phyloP scores from a whole-genome alignment of 2,113 vertebrate species.

The Arothron firmamentum region DNA sequence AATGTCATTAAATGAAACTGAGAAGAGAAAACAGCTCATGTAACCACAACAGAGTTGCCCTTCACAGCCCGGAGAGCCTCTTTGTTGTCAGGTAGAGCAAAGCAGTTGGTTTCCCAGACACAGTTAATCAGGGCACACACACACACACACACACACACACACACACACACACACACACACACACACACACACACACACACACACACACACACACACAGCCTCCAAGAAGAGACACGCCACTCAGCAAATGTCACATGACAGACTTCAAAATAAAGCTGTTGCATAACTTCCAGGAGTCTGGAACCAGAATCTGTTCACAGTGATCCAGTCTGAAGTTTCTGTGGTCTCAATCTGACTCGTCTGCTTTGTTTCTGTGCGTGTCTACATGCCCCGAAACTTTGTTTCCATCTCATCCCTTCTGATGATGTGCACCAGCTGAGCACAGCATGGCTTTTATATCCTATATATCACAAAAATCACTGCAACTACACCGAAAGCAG shows the following conservation, averaged over 20 bases:
- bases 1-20: constrained; percentile 16
- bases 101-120: constrained; percentile 27
- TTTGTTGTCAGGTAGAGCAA: constrained; percentile 31
- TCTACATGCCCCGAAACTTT: constrained; percentile 25
- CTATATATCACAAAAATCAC: constrained; percentile 24
- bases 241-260: constrained; percentile 58
- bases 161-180: background rate
- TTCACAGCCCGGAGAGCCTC: constrained; percentile 6
- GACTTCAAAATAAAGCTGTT: constrained; percentile 60
- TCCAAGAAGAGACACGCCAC: constrained; percentile 26
- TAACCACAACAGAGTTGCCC: constrained; percentile 15
- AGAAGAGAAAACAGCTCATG: constrained; percentile 18
- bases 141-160: constrained; percentile 2
- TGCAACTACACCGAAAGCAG: too few relatives aligned
- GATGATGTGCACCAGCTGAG: constrained; percentile 47
- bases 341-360: constrained; percentile 5
- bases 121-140: constrained; percentile 11
- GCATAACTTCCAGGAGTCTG: constrained; percentile 48
- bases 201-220: constrained; percentile 1
- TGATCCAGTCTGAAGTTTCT: constrained; percentile 49
- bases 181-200: constrained; percentile 2
- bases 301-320: constrained; percentile 47
- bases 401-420: constrained; percentile 24
- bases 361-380: constrained; percentile 11
- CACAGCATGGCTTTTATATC: constrained; percentile 17